Evolutionary conservation across 2,888 invertebrate species (phyloP), one percentile per base, ranked within the genome.

Genomic region (Melanotus villosus): DNA sequence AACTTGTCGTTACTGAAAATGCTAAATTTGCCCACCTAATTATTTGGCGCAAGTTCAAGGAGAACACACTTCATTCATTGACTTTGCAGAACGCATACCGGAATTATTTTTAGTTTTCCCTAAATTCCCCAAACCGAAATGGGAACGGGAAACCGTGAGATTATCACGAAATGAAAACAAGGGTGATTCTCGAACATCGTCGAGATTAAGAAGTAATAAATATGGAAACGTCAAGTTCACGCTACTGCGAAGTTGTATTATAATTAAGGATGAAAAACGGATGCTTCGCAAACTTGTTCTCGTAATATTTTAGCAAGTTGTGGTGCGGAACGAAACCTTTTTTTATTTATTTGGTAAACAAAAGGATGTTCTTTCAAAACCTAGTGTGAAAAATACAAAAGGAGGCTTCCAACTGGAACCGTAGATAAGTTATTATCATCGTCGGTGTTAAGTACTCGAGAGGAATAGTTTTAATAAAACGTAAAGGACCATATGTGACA

Each of bases 31-130:
- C 57, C 19, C 38, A 18, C 14, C 26, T n/a, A 60, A 43, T 45
- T 58, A 41, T 58, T 60, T 60, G 59, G 59, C 59, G 14, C 43
- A 45, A 45, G 59, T 60, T 60, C 59, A 60, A 60, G 59, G 59
- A 26, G 30, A 47, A 19, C 41, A 16, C 41, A 36, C 19, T 58
- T 47, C 43, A 60, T 60, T 43, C 45, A 45, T n/a, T n/a, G 45
- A 60, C 32, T 32, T 26, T 47, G 19, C 47, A 21, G 7, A 21
- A 12, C n/a, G n/a, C n/a, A n/a, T 23, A 10, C 2, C 52, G 18
- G 5, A 18, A 30, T 32, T 52, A 52, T 30, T 52, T 52, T 52
- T 45, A 45, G 23, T 0, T 45, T 45, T 23, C 26, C 19, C 19
- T 19, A 47, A 19, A 23, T 12, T 47, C 5, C 47, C 4, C 1